These are phyloP conservation scores for Fulmarus glacialis DNA, from an alignment of 2,113 vertebrate genomes.

Conservation along the genomic window DNA sequence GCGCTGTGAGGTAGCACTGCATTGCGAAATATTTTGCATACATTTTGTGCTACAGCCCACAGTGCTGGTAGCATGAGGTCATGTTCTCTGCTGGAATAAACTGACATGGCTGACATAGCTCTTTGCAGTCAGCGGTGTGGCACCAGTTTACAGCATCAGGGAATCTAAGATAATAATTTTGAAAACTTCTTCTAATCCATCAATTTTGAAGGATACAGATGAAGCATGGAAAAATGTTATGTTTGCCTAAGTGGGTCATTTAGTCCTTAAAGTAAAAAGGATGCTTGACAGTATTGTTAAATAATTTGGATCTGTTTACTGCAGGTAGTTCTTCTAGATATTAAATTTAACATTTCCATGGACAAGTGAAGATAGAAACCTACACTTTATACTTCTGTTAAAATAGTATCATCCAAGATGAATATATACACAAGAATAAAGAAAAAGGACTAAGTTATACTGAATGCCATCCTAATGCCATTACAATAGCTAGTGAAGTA, in stretches of 20 bases:
- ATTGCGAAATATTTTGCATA: not conserved
- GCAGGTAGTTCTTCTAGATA: not conserved
- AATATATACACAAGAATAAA: not conserved
- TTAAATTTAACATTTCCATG: not conserved
- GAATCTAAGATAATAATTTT: not conserved
- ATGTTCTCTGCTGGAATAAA: not conserved
- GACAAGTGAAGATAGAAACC: not conserved
- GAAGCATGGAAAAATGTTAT: not conserved
- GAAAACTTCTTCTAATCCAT: not conserved
- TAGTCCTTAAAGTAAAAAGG: not conserved
- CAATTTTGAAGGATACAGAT: not conserved
- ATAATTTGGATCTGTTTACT: not conserved
- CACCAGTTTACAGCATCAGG: not conserved
- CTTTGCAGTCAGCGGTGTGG: not conserved
- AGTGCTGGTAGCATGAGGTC: not conserved
- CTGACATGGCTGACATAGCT: accelerated
- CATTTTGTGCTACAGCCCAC: accelerated
- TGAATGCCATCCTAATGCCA: not conserved
- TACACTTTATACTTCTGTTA: not conserved
- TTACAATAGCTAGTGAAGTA: not conserved
- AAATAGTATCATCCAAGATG: not conserved
- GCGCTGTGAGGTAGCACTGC: not conserved
- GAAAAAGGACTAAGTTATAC: not conserved
- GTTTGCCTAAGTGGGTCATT: not conserved
- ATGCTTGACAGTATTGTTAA: not conserved